Base-by-base conservation (phyloP, 1,140 invertebrate species). In the Sycobia sp. region DNA sequence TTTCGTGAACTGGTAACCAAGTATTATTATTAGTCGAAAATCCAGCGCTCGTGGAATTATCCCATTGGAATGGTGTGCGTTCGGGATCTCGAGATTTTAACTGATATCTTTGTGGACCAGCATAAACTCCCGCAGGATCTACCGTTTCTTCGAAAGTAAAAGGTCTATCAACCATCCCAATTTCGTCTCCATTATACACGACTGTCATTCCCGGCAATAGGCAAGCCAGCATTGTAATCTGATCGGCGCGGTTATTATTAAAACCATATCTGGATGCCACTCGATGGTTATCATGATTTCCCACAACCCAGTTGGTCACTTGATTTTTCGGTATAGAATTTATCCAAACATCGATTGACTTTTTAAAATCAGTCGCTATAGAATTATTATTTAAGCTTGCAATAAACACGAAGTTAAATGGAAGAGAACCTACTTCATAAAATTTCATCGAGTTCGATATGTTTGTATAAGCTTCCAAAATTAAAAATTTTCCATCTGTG, bases 61-160 rank as follows among this genome's bases (percentile, higher is more conserved):
- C 84, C 92, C 92, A 94, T 66, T 91, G 91, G 78, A 88, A 93
- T 0, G 92, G 90, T 1, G 90, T 89, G 41, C 92, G 80, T 25
- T 84, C 85, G 0, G 88, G 87, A 74, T 92, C 90, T 23, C 85
- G 67, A 4, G 73, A 74, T 23, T 68, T 69, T 8, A 59, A n/a
- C 0, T 69, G 49, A 66, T 82, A 84, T 7, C 72, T 67, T 1
- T 76, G 65, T 3, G 75, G 76, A 5, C 74, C 78, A 41, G 74
- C 78, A 47, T 77, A 77, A 34, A 77, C 81, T n/a, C 78, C 78
- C 16, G 69, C 66, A 11, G 84, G 80, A 67, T 81, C 78, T 13
- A 76, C 50, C 0, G 78, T 84, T 46, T 84, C 77, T 29, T 76
- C 66, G 63, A 76, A 84, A 16, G 82, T 80, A 1, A 89, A 79